These are phyloP conservation scores for Tanytarsus gracilentus DNA, from an alignment of 2,888 invertebrate species.

Conservation along the genomic window DNA sequence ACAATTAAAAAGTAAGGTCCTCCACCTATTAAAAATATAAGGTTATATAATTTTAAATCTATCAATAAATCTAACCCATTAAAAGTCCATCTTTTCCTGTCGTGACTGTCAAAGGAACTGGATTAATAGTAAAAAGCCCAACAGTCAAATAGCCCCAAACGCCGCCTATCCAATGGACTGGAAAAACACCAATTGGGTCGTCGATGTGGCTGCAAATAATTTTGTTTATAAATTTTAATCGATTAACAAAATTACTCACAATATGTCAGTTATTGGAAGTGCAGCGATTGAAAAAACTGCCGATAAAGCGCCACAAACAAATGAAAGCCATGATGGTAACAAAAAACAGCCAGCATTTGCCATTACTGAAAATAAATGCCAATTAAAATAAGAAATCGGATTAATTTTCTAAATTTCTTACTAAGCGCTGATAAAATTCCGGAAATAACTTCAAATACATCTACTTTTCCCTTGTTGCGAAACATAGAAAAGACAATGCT, in stretches of 20 bases:
- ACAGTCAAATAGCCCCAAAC: constrained; percentile 69
- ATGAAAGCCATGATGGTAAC: neutral
- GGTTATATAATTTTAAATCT: neutral
- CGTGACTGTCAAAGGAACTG: constrained; percentile 63
- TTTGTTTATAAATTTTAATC: neutral
- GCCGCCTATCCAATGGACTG: constrained; percentile 64
- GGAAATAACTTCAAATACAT: constrained; percentile 6
- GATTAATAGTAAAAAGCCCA: constrained; percentile 72
- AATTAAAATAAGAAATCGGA: neutral
- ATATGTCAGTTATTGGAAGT: neutral
- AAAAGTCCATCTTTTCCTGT: constrained; percentile 56
- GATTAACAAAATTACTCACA: neutral
- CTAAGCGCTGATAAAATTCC: constrained; percentile 6
- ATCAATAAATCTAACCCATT: constrained; percentile 46
- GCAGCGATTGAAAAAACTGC: neutral
- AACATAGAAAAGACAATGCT: constrained; percentile 9
- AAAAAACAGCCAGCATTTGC: constrained; percentile 6
- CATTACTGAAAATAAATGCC: neutral
- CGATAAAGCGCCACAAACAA: neutral
- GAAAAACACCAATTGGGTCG: constrained; percentile 76
- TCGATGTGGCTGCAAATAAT: constrained; percentile 43
- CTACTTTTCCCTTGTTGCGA: constrained; percentile 11
- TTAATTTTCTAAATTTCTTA: neutral
- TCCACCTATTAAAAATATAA: constrained; percentile 50
- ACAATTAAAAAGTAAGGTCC: constrained; percentile 74